phyloP scores from a whole-genome alignment of 2,113 vertebrate genomes.

The Tetraodon nigroviridis region DNA sequence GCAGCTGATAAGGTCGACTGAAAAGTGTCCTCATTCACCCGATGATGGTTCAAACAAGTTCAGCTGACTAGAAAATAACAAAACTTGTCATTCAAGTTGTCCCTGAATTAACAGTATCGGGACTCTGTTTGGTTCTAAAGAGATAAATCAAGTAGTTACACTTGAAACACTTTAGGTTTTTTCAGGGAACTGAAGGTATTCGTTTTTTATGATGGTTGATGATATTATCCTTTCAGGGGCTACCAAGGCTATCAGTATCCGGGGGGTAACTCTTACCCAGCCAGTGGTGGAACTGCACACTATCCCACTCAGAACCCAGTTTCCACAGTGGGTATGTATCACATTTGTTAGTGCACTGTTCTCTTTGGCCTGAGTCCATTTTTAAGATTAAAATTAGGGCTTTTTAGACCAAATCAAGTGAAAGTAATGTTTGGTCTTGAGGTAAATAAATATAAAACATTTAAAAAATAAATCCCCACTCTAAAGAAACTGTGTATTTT shows the following conservation, averaged over 20 bases:
- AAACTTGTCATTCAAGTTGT: not conserved
- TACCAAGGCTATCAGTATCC: constrained; percentile 87
- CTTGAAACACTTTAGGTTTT: not conserved
- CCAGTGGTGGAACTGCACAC: constrained; percentile 80
- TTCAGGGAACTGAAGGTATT: not conserved
- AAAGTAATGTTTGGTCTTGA: not conserved
- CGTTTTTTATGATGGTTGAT: not conserved
- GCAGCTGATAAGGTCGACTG: no score
- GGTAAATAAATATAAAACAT: not conserved
- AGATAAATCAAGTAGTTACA: not conserved
- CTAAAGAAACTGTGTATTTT: constrained; percentile 4
- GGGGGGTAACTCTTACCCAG: constrained; percentile 82
- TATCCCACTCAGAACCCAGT: constrained; percentile 86
- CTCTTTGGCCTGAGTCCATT: not conserved
- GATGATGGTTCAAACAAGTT: not conserved
- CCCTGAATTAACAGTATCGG: not conserved
- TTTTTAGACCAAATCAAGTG: not conserved
- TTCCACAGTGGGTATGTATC: constrained; percentile 86
- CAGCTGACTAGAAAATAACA: not conserved
- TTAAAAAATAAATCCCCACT: not conserved
- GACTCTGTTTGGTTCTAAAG: not conserved
- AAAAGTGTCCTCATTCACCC: no score
- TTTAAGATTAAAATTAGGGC: not conserved
- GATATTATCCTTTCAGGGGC: constrained; percentile 68
- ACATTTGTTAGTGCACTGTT: constrained; percentile 7